Percentiles rank a stretch among this genome's conserved stretches.
These are phyloP conservation scores for Spatulosminthurus flaviceps DNA, from an alignment of 2,888 invertebrate genomes.

Conservation along the genomic window DNA sequence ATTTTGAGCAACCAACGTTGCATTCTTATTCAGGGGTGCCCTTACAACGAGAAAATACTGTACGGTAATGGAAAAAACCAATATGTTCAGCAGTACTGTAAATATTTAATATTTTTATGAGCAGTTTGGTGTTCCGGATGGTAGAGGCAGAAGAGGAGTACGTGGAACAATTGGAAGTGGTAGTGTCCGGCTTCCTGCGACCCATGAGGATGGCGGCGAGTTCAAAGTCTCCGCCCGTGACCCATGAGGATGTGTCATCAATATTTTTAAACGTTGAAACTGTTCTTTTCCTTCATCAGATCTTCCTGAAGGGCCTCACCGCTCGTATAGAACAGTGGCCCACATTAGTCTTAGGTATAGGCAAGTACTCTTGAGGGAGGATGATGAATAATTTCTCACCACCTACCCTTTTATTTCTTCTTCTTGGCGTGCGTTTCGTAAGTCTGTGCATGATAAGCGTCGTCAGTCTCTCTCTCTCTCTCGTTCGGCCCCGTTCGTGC, in stretches of 20 bases:
- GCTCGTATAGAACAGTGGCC: slow-evolving; percentile 94
- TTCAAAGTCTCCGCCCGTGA: slow-evolving; percentile 78
- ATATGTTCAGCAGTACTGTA: no score
- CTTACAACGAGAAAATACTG: no score
- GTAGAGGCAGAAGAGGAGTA: slow-evolving; percentile 94
- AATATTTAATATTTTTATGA: no score
- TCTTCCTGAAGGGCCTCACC: slow-evolving; percentile 90
- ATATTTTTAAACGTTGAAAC: slow-evolving; percentile 94
- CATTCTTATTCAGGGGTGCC: no score
- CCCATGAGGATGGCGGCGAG: slow-evolving; percentile 95
- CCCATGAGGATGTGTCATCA: slow-evolving; percentile 92
- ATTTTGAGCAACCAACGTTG: no score
- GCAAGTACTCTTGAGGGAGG: slow-evolving; percentile 56
- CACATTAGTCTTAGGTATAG: slow-evolving; percentile 81
- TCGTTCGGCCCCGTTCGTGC: slow-evolving; percentile 37
- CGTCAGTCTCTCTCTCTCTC: slow-evolving; percentile 15
- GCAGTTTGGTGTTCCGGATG: slow-evolving; percentile 86
- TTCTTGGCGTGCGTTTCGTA: slow-evolving; percentile 52
- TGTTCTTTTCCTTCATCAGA: slow-evolving; percentile 85
- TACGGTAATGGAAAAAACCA: no score
- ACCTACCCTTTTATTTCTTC: slow-evolving; percentile 55
- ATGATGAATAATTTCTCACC: slow-evolving; percentile 56
- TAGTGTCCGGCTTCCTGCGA: slow-evolving; percentile 85
- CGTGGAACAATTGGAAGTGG: slow-evolving; percentile 86
- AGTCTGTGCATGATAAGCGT: slow-evolving; percentile 49